Evolutionary conservation across 2,797 vertebrate genomes (phyloP), one percentile per base, ranked within the genome.

Genomic region (Dendrocincla tyrannina): DNA sequence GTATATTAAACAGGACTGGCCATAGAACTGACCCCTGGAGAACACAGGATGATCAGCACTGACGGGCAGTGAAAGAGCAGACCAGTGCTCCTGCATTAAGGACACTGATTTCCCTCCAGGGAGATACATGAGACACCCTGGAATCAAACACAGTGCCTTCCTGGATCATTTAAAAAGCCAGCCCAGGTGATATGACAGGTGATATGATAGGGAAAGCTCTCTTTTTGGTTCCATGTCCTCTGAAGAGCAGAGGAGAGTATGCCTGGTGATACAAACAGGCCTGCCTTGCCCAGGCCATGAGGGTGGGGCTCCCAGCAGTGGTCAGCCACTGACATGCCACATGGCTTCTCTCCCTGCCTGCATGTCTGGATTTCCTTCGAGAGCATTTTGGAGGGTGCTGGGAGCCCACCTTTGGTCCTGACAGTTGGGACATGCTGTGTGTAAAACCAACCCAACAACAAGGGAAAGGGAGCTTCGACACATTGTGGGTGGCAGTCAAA

Each of bases 401-500:
- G 41, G 46, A 78, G 37, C 17, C n/a, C 27, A 37, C 20, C 23
- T 75, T 47, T 47, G 23, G 10, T 70, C 37, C 62, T 47, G 20
- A 20, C 35, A 50, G 16, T 17, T 2, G 2, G 30, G 30, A 42
- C 10, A 28, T 32, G 3, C 19, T 25, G 7, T 4, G 2, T 32
- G 42, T 33, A 37, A 70, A 86, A 25, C 20, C 28, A 70, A 15
- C 8, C 9, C 52, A 2, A 0, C 5, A 64, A 49, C 7, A 16
- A 7, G 20, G 41, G 28, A 74, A 62, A 67, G 30, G 7, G 27
- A 41, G 23, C 15, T 76, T 49, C 64, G 59, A 30, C 25, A 25
- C 4, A 14, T 1, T 2, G 20, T 13, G 20, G 10, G 39, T 37
- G 35, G 42, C 33, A 55, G 35, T 7, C 1, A 2, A 59, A 49